Conservation (phyloP, 2,113 vertebrate species). For the Bos javanicus region DNA sequence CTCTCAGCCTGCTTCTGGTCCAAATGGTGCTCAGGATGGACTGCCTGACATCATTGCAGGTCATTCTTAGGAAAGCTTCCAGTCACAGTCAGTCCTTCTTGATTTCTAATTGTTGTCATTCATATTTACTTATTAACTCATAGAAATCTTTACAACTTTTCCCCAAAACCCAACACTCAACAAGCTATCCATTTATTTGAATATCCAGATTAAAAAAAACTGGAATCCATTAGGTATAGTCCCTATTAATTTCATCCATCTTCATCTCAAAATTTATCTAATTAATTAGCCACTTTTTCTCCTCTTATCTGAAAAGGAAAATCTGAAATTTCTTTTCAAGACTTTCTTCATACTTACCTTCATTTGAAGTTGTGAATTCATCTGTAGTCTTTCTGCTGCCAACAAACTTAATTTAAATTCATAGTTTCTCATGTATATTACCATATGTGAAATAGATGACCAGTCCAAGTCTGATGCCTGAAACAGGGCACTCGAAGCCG, state of each 20-base stretch:
- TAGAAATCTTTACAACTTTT: neutral
- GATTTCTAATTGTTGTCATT: neutral
- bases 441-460: neutral
- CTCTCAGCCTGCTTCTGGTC: neutral
- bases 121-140: neutral
- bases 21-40: neutral
- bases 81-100: neutral
- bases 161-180: neutral
- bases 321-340: neutral
- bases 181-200: neutral
- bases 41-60: neutral
- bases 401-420: neutral
- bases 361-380: neutral
- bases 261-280: neutral
- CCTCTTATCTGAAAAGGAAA: neutral
- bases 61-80: neutral
- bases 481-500: neutral
- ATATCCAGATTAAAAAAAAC: neutral
- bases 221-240: neutral
- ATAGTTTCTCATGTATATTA: neutral
- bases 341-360: neutral
- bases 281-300: neutral
- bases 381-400: neutral
- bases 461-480: neutral
- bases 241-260: neutral